Evolutionary conservation across 2,113 vertebrate genomes (phyloP).

Genomic region (Halcyon senegalensis): DNA sequence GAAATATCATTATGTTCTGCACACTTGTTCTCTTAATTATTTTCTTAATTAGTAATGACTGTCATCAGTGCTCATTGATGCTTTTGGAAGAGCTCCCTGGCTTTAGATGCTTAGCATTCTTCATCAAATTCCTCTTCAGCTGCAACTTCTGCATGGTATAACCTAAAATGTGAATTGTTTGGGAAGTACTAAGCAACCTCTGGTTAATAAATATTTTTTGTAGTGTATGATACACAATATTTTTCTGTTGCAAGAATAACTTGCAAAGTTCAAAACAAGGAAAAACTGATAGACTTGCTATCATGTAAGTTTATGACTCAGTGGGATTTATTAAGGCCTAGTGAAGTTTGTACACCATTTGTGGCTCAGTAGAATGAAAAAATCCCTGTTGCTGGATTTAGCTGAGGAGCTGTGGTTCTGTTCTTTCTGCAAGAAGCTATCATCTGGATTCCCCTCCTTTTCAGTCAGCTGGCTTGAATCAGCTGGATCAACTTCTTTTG

Average conservation of each 20-base stretch:
- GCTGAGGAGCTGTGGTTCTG: neutral
- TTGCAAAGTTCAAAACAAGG: neutral
- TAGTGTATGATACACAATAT: neutral
- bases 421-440: neutral
- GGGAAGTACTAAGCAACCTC: neutral
- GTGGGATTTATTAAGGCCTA: neutral
- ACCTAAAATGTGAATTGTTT: neutral
- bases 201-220: neutral
- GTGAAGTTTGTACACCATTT: neutral
- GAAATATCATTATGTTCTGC: neutral
- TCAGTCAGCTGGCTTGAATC: constrained; percentile 33
- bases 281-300: neutral
- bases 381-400: neutral
- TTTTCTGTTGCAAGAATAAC: neutral
- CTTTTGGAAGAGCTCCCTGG: neutral
- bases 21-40: neutral
- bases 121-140: neutral
- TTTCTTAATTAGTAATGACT: neutral
- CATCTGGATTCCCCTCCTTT: constrained; percentile 5
- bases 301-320: neutral
- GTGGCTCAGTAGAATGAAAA: neutral
- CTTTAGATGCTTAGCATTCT: neutral
- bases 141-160: neutral
- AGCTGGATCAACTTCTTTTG: constrained; percentile 22
- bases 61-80: neutral